A percentile compares a stretch with the other conserved stretches of the same genome.
phyloP scores from a whole-genome alignment of 2,797 vertebrate species.

The Chiloscyllium punctatum region DNA sequence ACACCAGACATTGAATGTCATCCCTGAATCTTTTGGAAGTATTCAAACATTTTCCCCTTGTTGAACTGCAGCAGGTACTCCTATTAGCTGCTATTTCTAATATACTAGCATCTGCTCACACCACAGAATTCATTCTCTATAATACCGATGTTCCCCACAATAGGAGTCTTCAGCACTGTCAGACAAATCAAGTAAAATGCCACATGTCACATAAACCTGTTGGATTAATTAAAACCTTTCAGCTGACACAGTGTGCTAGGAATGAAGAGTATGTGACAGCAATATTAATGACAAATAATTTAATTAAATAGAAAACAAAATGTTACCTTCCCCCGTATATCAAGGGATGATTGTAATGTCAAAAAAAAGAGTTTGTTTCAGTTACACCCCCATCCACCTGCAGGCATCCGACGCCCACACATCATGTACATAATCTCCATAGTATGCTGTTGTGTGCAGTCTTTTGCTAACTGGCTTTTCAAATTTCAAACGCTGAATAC shows the following conservation, averaged over 20 bases:
- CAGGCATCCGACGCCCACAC: not conserved
- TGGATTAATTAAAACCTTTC: slow-evolving; percentile 36
- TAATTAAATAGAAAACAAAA: slow-evolving; percentile 33
- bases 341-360: slow-evolving; percentile 3
- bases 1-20: not conserved
- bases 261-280: slow-evolving; percentile 15
- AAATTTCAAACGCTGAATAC: not conserved
- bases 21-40: not conserved
- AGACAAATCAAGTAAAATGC: slow-evolving; percentile 21
- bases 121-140: not conserved
- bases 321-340: slow-evolving; percentile 20
- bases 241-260: slow-evolving; percentile 2
- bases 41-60: not conserved
- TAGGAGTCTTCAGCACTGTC: slow-evolving; percentile 22
- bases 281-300: slow-evolving; percentile 29
- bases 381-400: not conserved
- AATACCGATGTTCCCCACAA: not conserved
- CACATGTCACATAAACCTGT: slow-evolving; percentile 23
- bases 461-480: not conserved
- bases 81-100: not conserved
- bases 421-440: not conserved
- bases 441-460: not conserved
- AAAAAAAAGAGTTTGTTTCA: not conserved
- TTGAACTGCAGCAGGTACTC: not conserved
- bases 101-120: not conserved